Evolutionary conservation across 2,113 vertebrate genomes (phyloP).

Genomic region (Triplophysa rosa): DNA sequence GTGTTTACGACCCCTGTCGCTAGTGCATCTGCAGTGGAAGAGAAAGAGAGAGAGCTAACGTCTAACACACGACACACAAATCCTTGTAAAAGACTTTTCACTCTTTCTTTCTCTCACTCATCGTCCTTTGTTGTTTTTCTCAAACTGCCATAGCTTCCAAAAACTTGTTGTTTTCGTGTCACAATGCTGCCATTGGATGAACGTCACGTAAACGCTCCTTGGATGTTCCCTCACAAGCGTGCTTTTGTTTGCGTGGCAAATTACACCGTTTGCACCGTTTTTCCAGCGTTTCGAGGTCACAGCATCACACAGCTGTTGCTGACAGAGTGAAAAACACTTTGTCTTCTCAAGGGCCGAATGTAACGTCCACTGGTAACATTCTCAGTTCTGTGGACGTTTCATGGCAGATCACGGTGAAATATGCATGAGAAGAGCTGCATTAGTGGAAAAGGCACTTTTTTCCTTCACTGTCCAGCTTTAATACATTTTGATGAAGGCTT

Average conservation of each 20-base stretch:
- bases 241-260: conserved; percentile 55
- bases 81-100: background rate
- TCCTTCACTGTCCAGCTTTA: background rate
- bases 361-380: conserved; percentile 55
- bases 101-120: background rate
- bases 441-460: conserved; percentile 9
- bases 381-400: conserved; percentile 43
- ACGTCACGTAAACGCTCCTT: conserved; percentile 53
- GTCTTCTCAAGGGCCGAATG: conserved; percentile 53
- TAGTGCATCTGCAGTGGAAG: conserved; percentile 53
- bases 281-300: conserved; percentile 44
- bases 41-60: background rate
- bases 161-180: conserved; percentile 43
- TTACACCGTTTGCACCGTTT: conserved; percentile 22
- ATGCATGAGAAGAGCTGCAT: conserved; percentile 29
- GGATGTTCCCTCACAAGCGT: conserved; percentile 34
- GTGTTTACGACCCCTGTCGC: conserved; percentile 53
- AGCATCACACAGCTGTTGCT: conserved; percentile 53
- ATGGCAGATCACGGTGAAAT: conserved; percentile 36
- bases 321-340: conserved; percentile 62
- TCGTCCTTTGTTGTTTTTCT: background rate
- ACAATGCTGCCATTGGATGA: conserved; percentile 39
- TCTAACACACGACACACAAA: no score
- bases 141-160: conserved; percentile 40
- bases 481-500: conserved; percentile 32